phyloP scores from a whole-genome alignment of 1,140 invertebrate genomes.

The Pachypeltis micranthus region DNA sequence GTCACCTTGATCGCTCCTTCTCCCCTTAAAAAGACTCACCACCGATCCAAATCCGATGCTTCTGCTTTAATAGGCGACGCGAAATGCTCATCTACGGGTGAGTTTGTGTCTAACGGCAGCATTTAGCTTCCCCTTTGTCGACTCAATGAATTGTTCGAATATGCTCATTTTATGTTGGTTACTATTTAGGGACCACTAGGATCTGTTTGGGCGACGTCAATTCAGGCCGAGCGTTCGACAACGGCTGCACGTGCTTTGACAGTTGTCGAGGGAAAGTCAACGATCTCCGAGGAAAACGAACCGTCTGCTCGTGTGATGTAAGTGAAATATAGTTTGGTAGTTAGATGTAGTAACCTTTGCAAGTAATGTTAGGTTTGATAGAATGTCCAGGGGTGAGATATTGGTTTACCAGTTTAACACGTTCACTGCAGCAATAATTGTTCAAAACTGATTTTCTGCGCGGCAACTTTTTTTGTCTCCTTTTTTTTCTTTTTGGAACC shows the following conservation, averaged over 20 bases:
- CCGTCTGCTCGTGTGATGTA: constrained; percentile 62
- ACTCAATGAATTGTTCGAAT: neutral
- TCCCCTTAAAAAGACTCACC: constrained; percentile 53
- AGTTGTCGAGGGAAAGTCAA: constrained; percentile 63
- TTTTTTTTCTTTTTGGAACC: too few relatives aligned
- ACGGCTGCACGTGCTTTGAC: constrained; percentile 80
- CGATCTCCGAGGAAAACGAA: constrained; percentile 55
- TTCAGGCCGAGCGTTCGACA: constrained; percentile 90
- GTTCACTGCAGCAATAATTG: too few relatives aligned
- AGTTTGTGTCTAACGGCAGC: too few relatives aligned
- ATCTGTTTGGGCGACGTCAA: constrained; percentile 74
- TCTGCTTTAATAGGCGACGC: constrained; percentile 47
- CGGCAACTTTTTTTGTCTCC: too few relatives aligned
- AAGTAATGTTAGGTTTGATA: too few relatives aligned
- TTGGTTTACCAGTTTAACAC: too few relatives aligned
- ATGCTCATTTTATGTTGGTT: too few relatives aligned
- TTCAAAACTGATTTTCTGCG: too few relatives aligned
- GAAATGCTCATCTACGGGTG: constrained; percentile 25
- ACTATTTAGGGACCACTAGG: constrained; percentile 2
- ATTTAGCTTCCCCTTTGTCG: constrained; percentile 17
- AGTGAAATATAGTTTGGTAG: too few relatives aligned
- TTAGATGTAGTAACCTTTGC: too few relatives aligned
- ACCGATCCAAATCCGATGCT: constrained; percentile 84
- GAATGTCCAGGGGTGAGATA: too few relatives aligned
- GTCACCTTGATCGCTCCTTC: constrained; percentile 7